Percentiles rank a stretch among this genome's conserved stretches.
Conservation (phyloP, 2,113 vertebrate genomes). For the Hippocampus comes region DNA sequence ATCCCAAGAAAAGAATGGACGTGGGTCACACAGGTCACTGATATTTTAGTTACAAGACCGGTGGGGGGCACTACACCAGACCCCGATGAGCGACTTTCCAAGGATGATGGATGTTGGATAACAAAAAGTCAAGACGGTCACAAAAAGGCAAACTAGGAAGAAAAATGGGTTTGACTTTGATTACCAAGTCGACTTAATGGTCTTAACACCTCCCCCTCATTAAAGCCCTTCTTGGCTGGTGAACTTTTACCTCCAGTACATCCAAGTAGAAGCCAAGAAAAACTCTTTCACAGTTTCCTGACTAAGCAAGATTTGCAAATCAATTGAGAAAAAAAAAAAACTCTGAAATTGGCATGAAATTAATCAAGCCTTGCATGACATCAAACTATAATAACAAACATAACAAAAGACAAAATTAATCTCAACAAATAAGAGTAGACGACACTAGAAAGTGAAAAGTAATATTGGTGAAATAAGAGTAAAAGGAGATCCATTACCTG, state of each 20-base stretch:
- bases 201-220: conserved; percentile 1
- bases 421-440: background rate
- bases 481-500: conserved; percentile 55
- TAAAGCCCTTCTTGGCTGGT: background rate
- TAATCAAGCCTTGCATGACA: background rate
- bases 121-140: background rate
- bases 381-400: background rate
- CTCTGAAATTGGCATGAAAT: background rate
- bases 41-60: too few species aligned
- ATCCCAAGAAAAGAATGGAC: background rate
- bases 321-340: background rate
- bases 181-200: background rate
- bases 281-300: background rate
- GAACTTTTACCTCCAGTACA: conserved; percentile 39
- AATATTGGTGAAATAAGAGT: background rate
- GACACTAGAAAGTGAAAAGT: background rate
- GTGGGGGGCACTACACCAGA: too few species aligned
- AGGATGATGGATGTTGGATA: background rate
- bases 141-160: background rate
- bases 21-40: background rate
- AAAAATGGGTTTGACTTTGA: background rate
- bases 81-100: background rate
- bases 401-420: background rate
- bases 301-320: background rate
- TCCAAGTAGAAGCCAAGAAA: conserved; percentile 2